Evolutionary conservation across 2,888 invertebrate species (phyloP).

Genomic region (Galerucella calmariensis): DNA sequence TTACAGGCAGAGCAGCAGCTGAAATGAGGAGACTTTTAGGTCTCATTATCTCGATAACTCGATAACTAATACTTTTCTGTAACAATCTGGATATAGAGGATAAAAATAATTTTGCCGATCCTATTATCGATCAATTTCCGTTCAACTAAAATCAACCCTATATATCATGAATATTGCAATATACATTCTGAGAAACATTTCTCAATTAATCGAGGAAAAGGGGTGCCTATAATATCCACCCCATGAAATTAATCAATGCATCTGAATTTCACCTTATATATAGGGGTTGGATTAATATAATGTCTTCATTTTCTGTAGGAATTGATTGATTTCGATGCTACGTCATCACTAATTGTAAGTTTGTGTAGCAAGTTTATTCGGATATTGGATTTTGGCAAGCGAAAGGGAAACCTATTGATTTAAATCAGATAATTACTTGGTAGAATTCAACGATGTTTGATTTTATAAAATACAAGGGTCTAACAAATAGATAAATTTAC

Average conservation of each 20-base stretch:
- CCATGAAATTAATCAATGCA: conserved; percentile 55
- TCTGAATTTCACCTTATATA: conserved; percentile 53
- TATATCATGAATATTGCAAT: conserved; percentile 30
- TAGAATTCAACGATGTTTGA: conserved; percentile 10
- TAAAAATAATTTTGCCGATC: conserved; percentile 16
- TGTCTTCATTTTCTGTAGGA: conserved; percentile 55
- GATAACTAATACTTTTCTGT: neutral
- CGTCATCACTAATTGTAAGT: conserved; percentile 47
- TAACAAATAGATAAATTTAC: neutral
- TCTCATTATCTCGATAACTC: too few species aligned
- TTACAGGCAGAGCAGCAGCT: too few species aligned
- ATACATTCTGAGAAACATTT: conserved; percentile 41
- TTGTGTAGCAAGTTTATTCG: conserved; percentile 38
- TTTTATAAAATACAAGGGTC: neutral
- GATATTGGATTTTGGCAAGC: conserved; percentile 41
- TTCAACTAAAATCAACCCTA: conserved; percentile 22
- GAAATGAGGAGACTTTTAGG: too few species aligned
- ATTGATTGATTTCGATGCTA: conserved; percentile 55
- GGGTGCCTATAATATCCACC: conserved; percentile 38
- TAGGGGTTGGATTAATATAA: conserved; percentile 51
- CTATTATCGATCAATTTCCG: conserved; percentile 28
- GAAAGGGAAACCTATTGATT: conserved; percentile 45
- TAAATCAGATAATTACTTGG: conserved; percentile 22
- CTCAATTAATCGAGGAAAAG: conserved; percentile 41
- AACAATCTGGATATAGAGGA: neutral